phyloP scores from a whole-genome alignment of 2,797 vertebrate genomes.

The Hyperoplus lanceolatus region DNA sequence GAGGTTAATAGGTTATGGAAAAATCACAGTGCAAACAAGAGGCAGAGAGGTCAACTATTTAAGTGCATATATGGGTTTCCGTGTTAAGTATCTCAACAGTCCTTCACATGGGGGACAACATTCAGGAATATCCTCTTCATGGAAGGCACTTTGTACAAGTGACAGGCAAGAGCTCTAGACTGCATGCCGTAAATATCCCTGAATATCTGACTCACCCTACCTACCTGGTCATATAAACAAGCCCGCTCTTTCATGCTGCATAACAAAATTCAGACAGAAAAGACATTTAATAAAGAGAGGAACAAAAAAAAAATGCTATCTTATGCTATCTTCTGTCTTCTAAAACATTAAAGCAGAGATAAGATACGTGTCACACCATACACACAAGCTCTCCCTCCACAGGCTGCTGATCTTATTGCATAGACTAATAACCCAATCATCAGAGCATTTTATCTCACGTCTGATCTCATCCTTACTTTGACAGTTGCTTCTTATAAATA shows the following conservation, averaged over 20 bases:
- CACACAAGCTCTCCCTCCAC: constrained; percentile 35
- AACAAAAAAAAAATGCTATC: neutral
- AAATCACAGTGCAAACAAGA: neutral
- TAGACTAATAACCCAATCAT: constrained; percentile 31
- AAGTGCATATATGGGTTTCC: neutral
- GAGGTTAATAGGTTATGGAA: neutral
- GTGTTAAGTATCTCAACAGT: neutral
- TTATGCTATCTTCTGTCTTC: neutral
- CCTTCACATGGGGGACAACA: neutral
- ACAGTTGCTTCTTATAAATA: constrained; percentile 39
- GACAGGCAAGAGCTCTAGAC: neutral
- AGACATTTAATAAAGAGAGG: constrained; percentile 1
- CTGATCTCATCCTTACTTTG: constrained; percentile 33
- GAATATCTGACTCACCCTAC: constrained; percentile 29
- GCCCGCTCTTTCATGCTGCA: constrained; percentile 3
- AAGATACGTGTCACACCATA: constrained; percentile 15
- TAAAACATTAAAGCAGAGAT: constrained; percentile 4
- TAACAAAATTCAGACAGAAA: constrained; percentile 17
- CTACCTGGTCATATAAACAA: constrained; percentile 27
- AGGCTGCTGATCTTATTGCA: constrained; percentile 30
- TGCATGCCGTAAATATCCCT: constrained; percentile 10
- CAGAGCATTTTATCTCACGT: constrained; percentile 36
- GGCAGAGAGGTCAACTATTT: neutral
- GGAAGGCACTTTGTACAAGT: neutral
- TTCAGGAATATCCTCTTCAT: neutral